Percentiles rank a stretch among this genome's conserved stretches.
Evolutionary conservation across 2,113 vertebrate species (phyloP).

Genomic region (Periophthalmus modestus): DNA sequence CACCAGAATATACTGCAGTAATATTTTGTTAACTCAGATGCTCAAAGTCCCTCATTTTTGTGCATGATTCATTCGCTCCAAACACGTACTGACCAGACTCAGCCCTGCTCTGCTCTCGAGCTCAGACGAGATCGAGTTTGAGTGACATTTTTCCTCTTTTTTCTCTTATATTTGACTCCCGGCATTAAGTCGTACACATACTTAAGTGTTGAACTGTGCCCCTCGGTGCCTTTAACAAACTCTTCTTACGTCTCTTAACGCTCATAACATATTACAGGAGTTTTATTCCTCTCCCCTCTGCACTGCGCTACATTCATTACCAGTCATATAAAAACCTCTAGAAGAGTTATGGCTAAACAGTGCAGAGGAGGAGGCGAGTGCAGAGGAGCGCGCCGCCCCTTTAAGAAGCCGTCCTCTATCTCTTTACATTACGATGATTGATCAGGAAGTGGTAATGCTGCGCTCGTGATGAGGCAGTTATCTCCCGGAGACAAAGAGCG

Average conservation of each 20-base stretch:
- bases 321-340: conserved; percentile 4
- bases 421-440: conserved; percentile 65
- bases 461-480: conserved; percentile 63
- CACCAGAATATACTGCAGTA: no score
- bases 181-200: not conserved
- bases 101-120: no score
- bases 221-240: not conserved
- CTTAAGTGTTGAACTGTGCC: not conserved
- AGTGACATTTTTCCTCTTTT: not conserved
- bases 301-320: not conserved
- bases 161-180: not conserved
- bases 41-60: no score
- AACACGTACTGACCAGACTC: no score
- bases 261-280: not conserved
- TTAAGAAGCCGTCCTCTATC: conserved; percentile 49
- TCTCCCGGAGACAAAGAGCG: conserved; percentile 50
- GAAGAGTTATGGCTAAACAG: conserved; percentile 5
- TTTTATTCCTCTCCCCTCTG: not conserved
- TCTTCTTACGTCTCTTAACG: not conserved
- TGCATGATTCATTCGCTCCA: no score
- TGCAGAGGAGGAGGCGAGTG: conserved; percentile 19
- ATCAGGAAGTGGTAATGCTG: conserved; percentile 50
- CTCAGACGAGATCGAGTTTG: no score
- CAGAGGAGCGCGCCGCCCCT: conserved; percentile 31
- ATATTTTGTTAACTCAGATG: no score